A percentile compares a stretch with the other conserved stretches of the same genome.
Conservation (phyloP, 2,888 invertebrate genomes). For the Oscheius onirici region DNA sequence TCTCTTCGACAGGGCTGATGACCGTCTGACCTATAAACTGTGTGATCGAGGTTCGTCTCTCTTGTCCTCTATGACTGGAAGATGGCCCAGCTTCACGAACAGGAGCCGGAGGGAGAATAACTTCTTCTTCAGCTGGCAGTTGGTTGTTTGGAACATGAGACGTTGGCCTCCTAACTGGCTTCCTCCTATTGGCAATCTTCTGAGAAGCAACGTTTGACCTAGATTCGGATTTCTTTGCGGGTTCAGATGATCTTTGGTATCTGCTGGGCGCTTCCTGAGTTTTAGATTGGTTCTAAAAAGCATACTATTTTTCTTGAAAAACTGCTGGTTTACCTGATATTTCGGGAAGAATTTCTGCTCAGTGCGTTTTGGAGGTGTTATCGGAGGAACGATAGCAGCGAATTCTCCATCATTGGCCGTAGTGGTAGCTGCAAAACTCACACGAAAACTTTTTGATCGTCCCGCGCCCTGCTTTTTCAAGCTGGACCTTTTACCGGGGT, state of each 20-base stretch:
- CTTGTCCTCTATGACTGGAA: not conserved
- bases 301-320: no score
- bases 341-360: not conserved
- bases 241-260: no score
- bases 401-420: constrained; percentile 15
- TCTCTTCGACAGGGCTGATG: constrained; percentile 9
- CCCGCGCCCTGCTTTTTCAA: not conserved
- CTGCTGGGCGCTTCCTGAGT: no score
- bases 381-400: not conserved
- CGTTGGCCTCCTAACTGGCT: constrained; percentile 31
- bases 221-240: no score
- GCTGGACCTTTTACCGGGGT: constrained; percentile 2
- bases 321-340: not conserved
- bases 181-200: constrained; percentile 23
- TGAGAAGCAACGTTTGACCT: not conserved
- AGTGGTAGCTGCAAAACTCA: constrained; percentile 7
- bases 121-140: not conserved
- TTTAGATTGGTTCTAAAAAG: no score
- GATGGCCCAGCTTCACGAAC: no score
- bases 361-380: not conserved
- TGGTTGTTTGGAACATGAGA: constrained; percentile 25
- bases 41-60: constrained; percentile 1
- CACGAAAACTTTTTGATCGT: constrained; percentile 26
- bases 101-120: not conserved
- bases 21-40: constrained; percentile 14